A percentile compares a stretch with the other conserved stretches of the same genome.
Conservation (phyloP, 2,888 invertebrate species). For the Megalurothrips usitatus region DNA sequence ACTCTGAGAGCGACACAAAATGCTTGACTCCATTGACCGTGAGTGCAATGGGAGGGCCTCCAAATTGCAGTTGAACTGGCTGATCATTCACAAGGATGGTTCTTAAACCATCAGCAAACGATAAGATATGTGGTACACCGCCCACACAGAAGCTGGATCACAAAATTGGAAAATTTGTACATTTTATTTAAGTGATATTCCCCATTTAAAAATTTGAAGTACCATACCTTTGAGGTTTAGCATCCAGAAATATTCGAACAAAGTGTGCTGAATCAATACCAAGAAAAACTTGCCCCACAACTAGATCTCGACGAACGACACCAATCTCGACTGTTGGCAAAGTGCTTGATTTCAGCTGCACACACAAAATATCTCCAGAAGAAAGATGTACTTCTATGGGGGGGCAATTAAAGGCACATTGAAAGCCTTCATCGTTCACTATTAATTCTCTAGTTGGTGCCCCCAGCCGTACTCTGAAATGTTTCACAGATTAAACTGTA, state of each 20-base stretch:
- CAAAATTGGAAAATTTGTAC: neutral
- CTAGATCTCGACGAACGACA: slow-evolving; percentile 69
- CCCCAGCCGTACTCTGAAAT: slow-evolving; percentile 71
- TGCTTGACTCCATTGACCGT: slow-evolving; percentile 69
- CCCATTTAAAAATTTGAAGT: neutral
- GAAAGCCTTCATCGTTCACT: slow-evolving; percentile 83
- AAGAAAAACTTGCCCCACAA: slow-evolving; percentile 77
- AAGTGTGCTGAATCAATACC: slow-evolving; percentile 70
- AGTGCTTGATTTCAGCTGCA: slow-evolving; percentile 83
- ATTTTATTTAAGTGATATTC: neutral
- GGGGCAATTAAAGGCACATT: slow-evolving; percentile 88
- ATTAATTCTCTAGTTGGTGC: slow-evolving; percentile 88
- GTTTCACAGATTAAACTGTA: slow-evolving; percentile 26
- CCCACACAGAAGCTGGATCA: slow-evolving; percentile 59
- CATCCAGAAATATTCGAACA: slow-evolving; percentile 77
- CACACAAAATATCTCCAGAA: slow-evolving; percentile 67
- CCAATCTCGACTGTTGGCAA: slow-evolving; percentile 91
- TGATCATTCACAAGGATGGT: slow-evolving; percentile 75
- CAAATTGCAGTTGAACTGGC: slow-evolving; percentile 69
- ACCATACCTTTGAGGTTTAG: slow-evolving; percentile 66
- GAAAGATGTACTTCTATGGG: slow-evolving; percentile 75
- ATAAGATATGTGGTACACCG: slow-evolving; percentile 66
- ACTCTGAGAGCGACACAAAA: slow-evolving; percentile 71
- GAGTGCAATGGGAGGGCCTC: slow-evolving; percentile 76
- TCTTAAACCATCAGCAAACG: slow-evolving; percentile 72